Percentiles rank a stretch among this genome's conserved stretches.
Evolutionary conservation across 2,888 invertebrate species (phyloP).

Genomic region (Amphipyra tragopoginis): DNA sequence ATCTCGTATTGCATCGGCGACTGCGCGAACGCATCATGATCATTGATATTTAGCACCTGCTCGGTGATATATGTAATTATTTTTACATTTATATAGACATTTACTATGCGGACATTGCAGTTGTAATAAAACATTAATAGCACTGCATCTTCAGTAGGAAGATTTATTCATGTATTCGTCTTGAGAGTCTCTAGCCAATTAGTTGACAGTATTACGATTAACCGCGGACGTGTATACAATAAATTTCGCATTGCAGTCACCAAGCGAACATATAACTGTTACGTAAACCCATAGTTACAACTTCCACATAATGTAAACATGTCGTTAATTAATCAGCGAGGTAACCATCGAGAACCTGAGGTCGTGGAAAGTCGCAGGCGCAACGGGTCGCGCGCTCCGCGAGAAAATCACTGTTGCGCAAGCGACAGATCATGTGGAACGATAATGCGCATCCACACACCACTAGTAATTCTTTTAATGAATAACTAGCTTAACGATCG

Average conservation of each 20-base stretch:
- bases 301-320: conserved; percentile 45
- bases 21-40: conserved; percentile 34
- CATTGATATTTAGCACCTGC: conserved; percentile 36
- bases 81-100: conserved; percentile 30
- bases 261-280: conserved; percentile 25
- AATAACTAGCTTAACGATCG: conserved; percentile 6
- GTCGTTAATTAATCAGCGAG: conserved; percentile 59
- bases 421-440: conserved; percentile 48
- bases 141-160: conserved; percentile 20
- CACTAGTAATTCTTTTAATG: conserved; percentile 8
- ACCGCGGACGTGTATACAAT: conserved; percentile 13
- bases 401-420: conserved; percentile 68
- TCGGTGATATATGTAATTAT: conserved; percentile 37
- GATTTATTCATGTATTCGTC: conserved; percentile 6
- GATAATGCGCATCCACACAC: conserved; percentile 31
- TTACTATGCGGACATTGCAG: conserved; percentile 21
- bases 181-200: conserved; percentile 15
- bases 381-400: conserved; percentile 55
- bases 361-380: conserved; percentile 74
- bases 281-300: conserved; percentile 38
- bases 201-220: background rate
- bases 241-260: conserved; percentile 29
- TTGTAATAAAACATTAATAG: conserved; percentile 20
- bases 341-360: conserved; percentile 58
- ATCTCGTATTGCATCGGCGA: conserved; percentile 52